Evolutionary conservation across 1,140 invertebrate species (phyloP).

Genomic region (Lasioglossum baleicum): DNA sequence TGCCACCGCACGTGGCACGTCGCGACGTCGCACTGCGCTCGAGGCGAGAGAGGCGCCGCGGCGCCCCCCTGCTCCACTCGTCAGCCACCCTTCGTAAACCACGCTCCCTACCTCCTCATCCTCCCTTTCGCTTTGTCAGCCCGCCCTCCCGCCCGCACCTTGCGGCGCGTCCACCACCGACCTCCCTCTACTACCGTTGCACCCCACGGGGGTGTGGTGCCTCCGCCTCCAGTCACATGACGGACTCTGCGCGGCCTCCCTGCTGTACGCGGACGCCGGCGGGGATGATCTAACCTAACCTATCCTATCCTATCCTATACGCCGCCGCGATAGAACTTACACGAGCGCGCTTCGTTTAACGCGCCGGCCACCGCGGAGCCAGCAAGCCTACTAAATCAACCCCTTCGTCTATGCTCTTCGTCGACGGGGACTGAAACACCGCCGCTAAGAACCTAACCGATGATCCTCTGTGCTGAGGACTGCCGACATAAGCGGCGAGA

Average conservation of each 20-base stretch:
- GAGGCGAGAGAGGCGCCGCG: constrained; percentile 74
- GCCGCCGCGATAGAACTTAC: constrained; percentile 25
- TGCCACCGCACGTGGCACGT: constrained; percentile 78
- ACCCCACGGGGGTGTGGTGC: constrained; percentile 75
- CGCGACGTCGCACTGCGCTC: constrained; percentile 80
- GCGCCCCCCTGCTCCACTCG: constrained; percentile 59
- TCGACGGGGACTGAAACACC: too few species aligned
- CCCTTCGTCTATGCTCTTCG: too few species aligned
- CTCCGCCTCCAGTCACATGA: constrained; percentile 76
- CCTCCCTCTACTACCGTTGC: constrained; percentile 42
- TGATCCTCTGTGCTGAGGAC: too few species aligned
- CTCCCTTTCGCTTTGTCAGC: constrained; percentile 45
- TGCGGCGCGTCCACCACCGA: constrained; percentile 57
- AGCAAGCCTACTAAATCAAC: too few species aligned
- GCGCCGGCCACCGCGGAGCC: not conserved
- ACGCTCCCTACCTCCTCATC: constrained; percentile 46
- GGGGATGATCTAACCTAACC: constrained; percentile 48
- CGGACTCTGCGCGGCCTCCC: constrained; percentile 66
- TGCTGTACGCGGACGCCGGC: constrained; percentile 53
- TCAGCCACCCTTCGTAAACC: constrained; percentile 39
- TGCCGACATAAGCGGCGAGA: too few species aligned
- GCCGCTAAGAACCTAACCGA: too few species aligned
- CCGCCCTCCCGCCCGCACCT: constrained; percentile 47
- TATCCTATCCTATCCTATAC: not conserved
- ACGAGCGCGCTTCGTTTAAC: constrained; percentile 36